These are phyloP conservation scores for Callipepla squamata DNA, from an alignment of 2,113 vertebrate genomes.

Conservation along the genomic window DNA sequence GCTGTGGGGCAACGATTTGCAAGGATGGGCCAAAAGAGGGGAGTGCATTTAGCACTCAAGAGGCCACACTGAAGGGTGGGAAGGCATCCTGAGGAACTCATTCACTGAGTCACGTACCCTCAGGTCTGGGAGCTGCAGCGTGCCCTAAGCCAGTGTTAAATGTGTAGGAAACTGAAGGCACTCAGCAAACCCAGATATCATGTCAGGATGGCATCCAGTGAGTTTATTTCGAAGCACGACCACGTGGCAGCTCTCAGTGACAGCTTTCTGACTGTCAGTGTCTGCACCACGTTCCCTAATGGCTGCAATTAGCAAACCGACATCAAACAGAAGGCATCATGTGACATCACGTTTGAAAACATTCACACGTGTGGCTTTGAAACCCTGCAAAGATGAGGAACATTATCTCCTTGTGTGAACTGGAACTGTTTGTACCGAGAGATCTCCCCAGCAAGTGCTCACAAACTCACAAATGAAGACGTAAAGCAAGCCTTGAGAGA, in stretches of 20 bases:
- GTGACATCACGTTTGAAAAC: not conserved
- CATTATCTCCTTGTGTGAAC: not conserved
- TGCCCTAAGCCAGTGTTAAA: not conserved
- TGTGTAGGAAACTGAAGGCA: not conserved
- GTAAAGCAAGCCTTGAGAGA: not conserved
- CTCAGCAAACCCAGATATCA: fast-evolving
- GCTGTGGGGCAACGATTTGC: not conserved
- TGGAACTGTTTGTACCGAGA: not conserved
- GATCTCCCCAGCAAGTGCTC: not conserved
- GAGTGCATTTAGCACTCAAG: not conserved
- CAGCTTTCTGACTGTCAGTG: not conserved
- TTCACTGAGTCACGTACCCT: not conserved
- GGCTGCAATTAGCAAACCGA: not conserved
- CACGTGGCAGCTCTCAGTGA: not conserved
- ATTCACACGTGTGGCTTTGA: fast-evolving
- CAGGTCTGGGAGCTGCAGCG: not conserved
- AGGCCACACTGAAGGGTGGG: not conserved
- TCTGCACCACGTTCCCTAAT: not conserved
- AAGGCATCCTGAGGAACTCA: not conserved
- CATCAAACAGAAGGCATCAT: not conserved
- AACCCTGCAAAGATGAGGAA: not conserved
- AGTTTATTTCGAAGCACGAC: not conserved
- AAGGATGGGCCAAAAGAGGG: not conserved
- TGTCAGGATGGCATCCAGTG: not conserved
- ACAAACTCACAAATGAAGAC: not conserved